A percentile compares a stretch with the other conserved stretches of the same genome.
Conservation (phyloP, 2,888 invertebrate species). For the Limnephilus auricula region DNA sequence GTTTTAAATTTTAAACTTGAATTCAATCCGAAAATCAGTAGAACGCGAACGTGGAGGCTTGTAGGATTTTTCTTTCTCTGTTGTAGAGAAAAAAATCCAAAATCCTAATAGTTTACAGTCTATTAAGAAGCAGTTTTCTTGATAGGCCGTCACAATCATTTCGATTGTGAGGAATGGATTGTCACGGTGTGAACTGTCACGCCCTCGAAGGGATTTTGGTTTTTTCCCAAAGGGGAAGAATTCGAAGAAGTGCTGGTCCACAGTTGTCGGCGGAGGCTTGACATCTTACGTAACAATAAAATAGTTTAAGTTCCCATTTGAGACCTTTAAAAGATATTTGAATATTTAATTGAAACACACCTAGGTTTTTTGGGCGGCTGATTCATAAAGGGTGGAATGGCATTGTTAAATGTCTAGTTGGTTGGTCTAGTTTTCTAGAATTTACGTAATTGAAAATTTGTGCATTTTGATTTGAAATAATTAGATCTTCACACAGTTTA, state of each 20-base stretch:
- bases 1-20: neutral
- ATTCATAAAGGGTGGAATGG: neutral
- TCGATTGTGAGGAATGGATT: conserved; percentile 50
- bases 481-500: no score
- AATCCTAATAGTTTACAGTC: conserved; percentile 9
- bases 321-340: conserved; percentile 53
- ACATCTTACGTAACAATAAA: conserved; percentile 48
- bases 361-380: neutral
- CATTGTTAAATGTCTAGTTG: no score
- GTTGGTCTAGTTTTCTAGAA: neutral
- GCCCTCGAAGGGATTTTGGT: conserved; percentile 17
- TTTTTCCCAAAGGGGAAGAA: conserved; percentile 19
- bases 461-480: neutral
- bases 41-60: neutral
- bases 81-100: conserved; percentile 16
- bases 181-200: conserved; percentile 50
- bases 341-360: conserved; percentile 48
- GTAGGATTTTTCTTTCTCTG: neutral
- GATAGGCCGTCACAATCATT: conserved; percentile 44
- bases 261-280: conserved; percentile 42
- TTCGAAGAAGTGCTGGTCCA: conserved; percentile 49
- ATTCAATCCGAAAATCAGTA: conserved; percentile 26
- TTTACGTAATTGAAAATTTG: neutral
- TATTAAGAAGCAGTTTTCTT: conserved; percentile 45
- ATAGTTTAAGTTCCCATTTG: conserved; percentile 55